phyloP scores from a whole-genome alignment of 2,888 invertebrate species.

The Lapara coniferarum region DNA sequence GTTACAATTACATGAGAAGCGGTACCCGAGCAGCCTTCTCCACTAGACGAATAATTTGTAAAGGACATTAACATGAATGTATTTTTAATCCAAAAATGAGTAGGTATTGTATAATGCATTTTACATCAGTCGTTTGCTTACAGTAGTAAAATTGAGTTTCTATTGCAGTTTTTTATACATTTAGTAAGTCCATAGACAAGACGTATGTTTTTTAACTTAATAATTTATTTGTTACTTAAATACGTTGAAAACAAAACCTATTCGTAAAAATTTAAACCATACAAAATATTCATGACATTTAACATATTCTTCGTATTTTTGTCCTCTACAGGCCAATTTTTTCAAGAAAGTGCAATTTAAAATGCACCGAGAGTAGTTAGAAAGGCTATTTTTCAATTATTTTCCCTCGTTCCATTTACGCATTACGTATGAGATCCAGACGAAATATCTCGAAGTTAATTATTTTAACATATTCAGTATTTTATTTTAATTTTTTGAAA shows the following conservation, averaged over 20 bases:
- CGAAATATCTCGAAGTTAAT: not conserved
- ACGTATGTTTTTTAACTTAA: too few relatives aligned
- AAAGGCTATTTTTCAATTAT: not conserved
- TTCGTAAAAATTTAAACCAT: too few relatives aligned
- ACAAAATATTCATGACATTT: too few relatives aligned
- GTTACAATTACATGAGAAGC: conserved; percentile 14
- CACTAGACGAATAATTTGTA: not conserved
- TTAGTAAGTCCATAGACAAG: too few relatives aligned
- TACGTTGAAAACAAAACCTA: too few relatives aligned
- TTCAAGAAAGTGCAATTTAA: not conserved
- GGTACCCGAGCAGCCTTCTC: not conserved
- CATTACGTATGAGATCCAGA: not conserved
- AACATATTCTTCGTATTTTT: not conserved
- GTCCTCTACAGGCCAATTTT: not conserved
- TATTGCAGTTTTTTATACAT: not conserved
- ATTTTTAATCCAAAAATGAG: too few relatives aligned
- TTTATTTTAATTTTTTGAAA: too few relatives aligned
- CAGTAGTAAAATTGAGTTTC: not conserved
- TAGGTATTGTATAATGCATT: too few relatives aligned
- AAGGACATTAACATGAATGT: too few relatives aligned
- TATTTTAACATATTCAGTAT: too few relatives aligned
- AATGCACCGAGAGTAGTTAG: not conserved
- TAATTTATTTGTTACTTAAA: too few relatives aligned
- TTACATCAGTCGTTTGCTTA: too few relatives aligned
- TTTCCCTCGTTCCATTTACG: not conserved